Percentiles rank a stretch among this genome's conserved stretches.
These are phyloP conservation scores for Zaprionus lineosus DNA, from an alignment of 2,888 invertebrate species.

Conservation along the genomic window DNA sequence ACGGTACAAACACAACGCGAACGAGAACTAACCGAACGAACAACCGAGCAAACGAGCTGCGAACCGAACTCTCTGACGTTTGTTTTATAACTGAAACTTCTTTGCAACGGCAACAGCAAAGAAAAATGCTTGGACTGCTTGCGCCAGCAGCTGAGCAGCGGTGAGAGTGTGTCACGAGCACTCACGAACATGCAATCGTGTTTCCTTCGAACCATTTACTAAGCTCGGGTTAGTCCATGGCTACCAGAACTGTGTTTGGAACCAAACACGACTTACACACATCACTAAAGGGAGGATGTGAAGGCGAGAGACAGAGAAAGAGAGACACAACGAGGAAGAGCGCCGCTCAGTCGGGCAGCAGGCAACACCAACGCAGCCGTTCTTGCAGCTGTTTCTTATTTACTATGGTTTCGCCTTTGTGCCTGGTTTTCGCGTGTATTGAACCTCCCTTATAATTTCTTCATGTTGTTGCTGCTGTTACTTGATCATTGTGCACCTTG, in stretches of 20 bases:
- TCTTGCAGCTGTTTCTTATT: slow-evolving; percentile 77
- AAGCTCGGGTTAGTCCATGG: not conserved
- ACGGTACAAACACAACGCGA: slow-evolving; percentile 51
- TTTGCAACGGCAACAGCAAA: slow-evolving; percentile 37
- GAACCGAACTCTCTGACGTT: slow-evolving; percentile 61
- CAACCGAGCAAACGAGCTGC: slow-evolving; percentile 39
- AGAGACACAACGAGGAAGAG: slow-evolving; percentile 20
- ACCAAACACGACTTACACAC: not conserved
- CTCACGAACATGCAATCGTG: not conserved
- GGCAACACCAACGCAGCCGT: slow-evolving; percentile 40
- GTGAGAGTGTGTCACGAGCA: slow-evolving; percentile 37
- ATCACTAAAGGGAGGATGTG: slow-evolving; percentile 32
- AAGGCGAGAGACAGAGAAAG: slow-evolving; percentile 11
- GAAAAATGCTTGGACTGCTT: slow-evolving; percentile 42
- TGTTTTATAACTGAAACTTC: slow-evolving; percentile 70
- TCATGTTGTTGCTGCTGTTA: slow-evolving; percentile 32
- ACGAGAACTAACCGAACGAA: slow-evolving; percentile 31
- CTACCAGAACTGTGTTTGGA: no score
- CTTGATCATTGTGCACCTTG: slow-evolving; percentile 63
- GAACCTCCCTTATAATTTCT: slow-evolving; percentile 70
- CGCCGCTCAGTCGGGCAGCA: slow-evolving; percentile 14
- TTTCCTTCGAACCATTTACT: not conserved
- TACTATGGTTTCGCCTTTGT: slow-evolving; percentile 72
- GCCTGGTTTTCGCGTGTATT: slow-evolving; percentile 64
- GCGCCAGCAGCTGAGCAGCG: slow-evolving; percentile 46